A percentile compares a stretch with the other conserved stretches of the same genome.
phyloP scores from a whole-genome alignment of 2,888 invertebrate genomes.

The Oasisia sp. region DNA sequence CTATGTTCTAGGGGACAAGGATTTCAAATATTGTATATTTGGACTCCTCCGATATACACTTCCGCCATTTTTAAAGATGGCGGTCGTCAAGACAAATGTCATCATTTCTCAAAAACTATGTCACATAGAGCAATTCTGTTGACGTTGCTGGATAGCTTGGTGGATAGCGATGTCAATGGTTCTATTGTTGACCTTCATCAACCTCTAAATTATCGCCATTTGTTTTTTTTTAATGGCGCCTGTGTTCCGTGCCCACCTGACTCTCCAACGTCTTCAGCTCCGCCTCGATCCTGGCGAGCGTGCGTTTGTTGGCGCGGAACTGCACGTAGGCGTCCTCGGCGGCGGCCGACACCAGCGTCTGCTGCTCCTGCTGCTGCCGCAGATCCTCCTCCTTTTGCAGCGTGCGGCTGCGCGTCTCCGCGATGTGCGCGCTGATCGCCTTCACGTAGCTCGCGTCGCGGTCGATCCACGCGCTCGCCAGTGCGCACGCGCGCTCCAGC shows the following conservation, averaged over 20 bases:
- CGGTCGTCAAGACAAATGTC: no score
- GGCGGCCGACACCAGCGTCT: slow-evolving; percentile 53
- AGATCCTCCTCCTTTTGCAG: slow-evolving; percentile 51
- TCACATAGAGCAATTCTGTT: no score
- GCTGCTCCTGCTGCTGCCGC: slow-evolving; percentile 53
- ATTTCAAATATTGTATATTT: no score
- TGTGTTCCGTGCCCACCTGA: slow-evolving; percentile 45
- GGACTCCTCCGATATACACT: no score
- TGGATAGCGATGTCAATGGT: no score
- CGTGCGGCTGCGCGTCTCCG: slow-evolving; percentile 53
- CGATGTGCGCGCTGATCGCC: slow-evolving; percentile 56
- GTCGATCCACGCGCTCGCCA: slow-evolving; percentile 56
- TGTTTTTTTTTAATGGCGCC: no score
- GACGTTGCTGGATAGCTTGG: no score
- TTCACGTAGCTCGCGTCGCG: slow-evolving; percentile 60
- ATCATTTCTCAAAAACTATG: no score
- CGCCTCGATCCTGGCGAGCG: slow-evolving; percentile 52
- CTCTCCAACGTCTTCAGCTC: slow-evolving; percentile 56
- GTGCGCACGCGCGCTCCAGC: slow-evolving; percentile 49
- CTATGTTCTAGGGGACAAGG: no score
- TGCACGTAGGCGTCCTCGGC: slow-evolving; percentile 54
- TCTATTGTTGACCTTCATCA: no score
- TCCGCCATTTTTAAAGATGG: no score
- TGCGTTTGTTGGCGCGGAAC: slow-evolving; percentile 55
- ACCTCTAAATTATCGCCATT: no score